Conservation (phyloP, 30 jellyfish, hydroid and myxozoan genomes). For the Chironex yamaguchii region DNA sequence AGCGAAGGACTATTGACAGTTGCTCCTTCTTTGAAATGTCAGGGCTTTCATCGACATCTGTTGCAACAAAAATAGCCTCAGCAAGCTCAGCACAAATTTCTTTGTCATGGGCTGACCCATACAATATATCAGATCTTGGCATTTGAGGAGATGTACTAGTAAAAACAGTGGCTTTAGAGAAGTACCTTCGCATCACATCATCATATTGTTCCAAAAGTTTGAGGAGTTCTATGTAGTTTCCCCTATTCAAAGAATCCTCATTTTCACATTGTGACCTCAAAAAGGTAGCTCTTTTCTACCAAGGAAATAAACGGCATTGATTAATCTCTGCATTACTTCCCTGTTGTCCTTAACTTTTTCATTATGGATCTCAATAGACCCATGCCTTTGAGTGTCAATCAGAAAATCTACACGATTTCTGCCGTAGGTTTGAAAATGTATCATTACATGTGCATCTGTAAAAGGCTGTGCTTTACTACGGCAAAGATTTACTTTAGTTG, state of each 20-base stretch:
- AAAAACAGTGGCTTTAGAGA: conserved; percentile 43
- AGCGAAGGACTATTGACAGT: conserved; percentile 39
- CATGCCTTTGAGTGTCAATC: conserved; percentile 6
- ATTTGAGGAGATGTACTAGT: conserved; percentile 41
- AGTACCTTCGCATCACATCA: conserved; percentile 33
- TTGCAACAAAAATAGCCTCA: conserved; percentile 24
- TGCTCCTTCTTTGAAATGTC: conserved; percentile 31
- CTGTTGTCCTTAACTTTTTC: conserved; percentile 25
- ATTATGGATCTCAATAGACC: conserved; percentile 11
- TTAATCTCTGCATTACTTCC: conserved; percentile 29
- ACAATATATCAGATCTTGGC: conserved; percentile 12
- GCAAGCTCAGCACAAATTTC: conserved; percentile 27
- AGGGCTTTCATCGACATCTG: conserved; percentile 51
- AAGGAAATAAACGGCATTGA: conserved; percentile 28
- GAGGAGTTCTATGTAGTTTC: conserved; percentile 1
- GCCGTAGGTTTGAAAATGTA: neutral
- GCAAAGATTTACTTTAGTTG: conserved; percentile 15
- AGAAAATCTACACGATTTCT: conserved; percentile 9
- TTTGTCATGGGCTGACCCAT: neutral
- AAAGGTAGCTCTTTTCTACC: conserved; percentile 30
- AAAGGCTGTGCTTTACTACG: conserved; percentile 32
- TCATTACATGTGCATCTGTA: conserved; percentile 7
- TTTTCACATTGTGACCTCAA: conserved; percentile 41
- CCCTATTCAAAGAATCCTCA: conserved; percentile 29
- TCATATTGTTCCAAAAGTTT: conserved; percentile 12